Conservation (phyloP, 2,888 invertebrate species). For the Lacanobia oleracea region DNA sequence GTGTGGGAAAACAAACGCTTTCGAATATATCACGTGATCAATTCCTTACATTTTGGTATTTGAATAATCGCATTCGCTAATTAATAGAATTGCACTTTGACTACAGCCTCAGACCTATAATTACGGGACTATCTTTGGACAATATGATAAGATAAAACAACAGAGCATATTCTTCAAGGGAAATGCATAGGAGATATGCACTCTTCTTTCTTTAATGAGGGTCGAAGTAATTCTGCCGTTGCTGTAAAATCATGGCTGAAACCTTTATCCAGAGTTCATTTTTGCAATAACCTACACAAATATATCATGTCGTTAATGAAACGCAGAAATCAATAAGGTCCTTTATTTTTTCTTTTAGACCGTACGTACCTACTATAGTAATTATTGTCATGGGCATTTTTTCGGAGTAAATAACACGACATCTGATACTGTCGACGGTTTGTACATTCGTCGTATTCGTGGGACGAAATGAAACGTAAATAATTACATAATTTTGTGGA, state of each 20-base stretch:
- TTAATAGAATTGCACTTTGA: no score
- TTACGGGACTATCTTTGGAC: not conserved
- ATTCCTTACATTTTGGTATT: no score
- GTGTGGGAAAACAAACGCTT: no score
- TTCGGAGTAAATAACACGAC: conserved; percentile 26
- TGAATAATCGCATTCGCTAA: no score
- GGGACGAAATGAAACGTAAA: conserved; percentile 29
- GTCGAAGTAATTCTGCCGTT: no score
- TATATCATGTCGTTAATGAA: not conserved
- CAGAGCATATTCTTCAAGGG: no score
- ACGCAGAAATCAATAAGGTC: not conserved
- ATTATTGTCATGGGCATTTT: conserved; percentile 32
- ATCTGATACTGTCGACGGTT: conserved; percentile 20
- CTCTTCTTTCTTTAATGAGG: not conserved
- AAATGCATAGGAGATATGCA: not conserved
- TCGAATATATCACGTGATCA: no score
- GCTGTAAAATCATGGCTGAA: no score
- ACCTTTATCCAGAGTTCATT: no score
- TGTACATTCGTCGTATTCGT: conserved; percentile 15
- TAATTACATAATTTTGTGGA: conserved; percentile 36
- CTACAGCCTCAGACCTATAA: not conserved
- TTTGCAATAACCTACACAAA: not conserved
- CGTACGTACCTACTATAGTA: not conserved
- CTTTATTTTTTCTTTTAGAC: not conserved
- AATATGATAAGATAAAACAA: not conserved